Conservation (phyloP, 2,797 vertebrate species). For the Cygnus olor region DNA sequence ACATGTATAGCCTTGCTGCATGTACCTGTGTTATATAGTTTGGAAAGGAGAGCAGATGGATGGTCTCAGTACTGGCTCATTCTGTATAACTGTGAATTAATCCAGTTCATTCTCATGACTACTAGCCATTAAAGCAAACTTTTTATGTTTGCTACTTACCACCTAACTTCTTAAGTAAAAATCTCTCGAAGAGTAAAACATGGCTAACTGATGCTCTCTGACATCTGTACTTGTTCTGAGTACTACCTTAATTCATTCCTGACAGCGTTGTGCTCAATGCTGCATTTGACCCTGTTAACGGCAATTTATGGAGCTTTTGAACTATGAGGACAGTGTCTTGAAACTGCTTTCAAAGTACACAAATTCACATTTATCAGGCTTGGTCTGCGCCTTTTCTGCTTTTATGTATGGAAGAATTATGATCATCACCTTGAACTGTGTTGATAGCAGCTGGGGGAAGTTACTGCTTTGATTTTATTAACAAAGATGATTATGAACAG, state of each 20-base stretch:
- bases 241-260: background rate
- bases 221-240: background rate
- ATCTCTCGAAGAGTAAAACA: background rate
- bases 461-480: constrained; percentile 18
- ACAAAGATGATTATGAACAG: background rate
- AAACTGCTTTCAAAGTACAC: constrained; percentile 17
- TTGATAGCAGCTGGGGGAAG: background rate
- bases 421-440: constrained; percentile 27
- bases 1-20: background rate
- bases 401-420: constrained; percentile 34
- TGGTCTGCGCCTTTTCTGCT: constrained; percentile 6
- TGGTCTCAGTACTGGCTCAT: background rate
- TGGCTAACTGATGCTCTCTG: background rate
- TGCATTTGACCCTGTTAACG: background rate
- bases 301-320: constrained; percentile 45
- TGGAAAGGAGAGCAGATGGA: background rate
- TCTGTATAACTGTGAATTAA: background rate
- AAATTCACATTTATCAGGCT: constrained; percentile 2
- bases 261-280: background rate
- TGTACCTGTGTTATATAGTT: background rate
- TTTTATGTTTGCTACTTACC: background rate
- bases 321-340: background rate
- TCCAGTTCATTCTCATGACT: background rate
- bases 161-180: background rate
- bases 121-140: background rate